These are phyloP conservation scores for Monoplex corrugatus DNA, from an alignment of 2,888 invertebrate species.

Conservation along the genomic window DNA sequence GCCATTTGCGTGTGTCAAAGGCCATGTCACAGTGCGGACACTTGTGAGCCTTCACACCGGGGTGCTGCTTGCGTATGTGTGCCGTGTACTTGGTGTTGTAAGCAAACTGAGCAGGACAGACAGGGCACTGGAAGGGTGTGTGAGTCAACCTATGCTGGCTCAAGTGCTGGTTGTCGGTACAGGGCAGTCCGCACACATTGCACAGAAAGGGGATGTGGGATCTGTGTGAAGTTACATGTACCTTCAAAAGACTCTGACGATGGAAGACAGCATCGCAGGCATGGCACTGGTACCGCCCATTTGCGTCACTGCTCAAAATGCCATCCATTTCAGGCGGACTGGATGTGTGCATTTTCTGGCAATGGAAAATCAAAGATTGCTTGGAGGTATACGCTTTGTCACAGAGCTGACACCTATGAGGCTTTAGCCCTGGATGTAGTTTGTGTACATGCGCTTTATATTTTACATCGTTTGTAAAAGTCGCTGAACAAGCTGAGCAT, in stretches of 20 bases:
- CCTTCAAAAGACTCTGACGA: neutral
- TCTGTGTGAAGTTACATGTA: neutral
- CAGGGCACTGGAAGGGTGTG: neutral
- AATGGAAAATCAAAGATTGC: neutral
- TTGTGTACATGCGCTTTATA: neutral
- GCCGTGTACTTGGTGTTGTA: slow-evolving; percentile 17
- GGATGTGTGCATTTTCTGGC: neutral
- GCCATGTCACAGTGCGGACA: slow-evolving; percentile 5
- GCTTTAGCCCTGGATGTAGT: neutral
- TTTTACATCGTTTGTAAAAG: neutral
- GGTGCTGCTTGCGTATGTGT: neutral
- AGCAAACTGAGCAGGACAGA: neutral
- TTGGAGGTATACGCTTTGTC: neutral
- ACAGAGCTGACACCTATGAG: neutral
- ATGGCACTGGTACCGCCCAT: neutral
- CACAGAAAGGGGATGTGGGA: neutral
- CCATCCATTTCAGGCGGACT: neutral
- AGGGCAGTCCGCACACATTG: neutral
- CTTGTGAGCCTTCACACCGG: neutral
- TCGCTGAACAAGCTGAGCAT: neutral
- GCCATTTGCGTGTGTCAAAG: slow-evolving; percentile 5
- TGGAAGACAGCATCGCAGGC: neutral
- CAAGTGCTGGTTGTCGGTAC: neutral
- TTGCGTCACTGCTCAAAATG: neutral
- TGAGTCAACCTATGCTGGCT: neutral